Base-by-base conservation (phyloP, 1,140 invertebrate species). In the Trichonephila clavipes region DNA sequence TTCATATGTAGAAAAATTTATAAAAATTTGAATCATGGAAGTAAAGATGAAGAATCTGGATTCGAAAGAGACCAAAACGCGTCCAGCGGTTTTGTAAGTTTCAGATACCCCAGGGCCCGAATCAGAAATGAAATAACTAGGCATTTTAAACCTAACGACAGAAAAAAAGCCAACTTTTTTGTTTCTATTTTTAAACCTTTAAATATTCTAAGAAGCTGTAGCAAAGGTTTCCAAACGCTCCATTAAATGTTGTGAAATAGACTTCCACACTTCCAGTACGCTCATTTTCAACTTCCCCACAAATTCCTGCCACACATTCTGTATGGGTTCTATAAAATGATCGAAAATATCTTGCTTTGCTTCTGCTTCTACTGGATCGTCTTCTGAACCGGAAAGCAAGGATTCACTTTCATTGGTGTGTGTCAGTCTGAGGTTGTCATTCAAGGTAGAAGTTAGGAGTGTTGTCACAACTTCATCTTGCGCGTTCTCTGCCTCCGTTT, bases 251-350 rank as follows among this genome's bases (percentile, higher is more conserved):
- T 94, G 72, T 16, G 93, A 94, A 24, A 94, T 94, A 2, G 93
- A 89, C 51, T 94, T 94, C 93, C 93, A 94, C 58, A 94, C 93
- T 19, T 94, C 93, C 21, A 94, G 16, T 0, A 94, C 93, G 69
- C 93, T 94, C 24, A 94, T 81, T 86, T 94, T 94, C 93, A 94
- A 85, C n/a, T 94, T 94, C 1, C 87, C 87, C 0, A 94, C 93
- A 59, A 94, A 94, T 12, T 94, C 93, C 19, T 85, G 58, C 93
- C 93, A 94, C 19, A 90, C 87, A 28, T 24, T 61, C 21, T 94
- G 93, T 7, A 94, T 94, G 5, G 69, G 64, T n/a, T 58, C 72
- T 44, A 94, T 94, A 8, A 94, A 81, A 19, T 85, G 21, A 34
- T 94, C 93, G 24, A 94, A 94, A 69, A 94, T 85, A 34, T 94